phyloP scores from a whole-genome alignment of 1,140 invertebrate species.

The Drosophila trapezifrons region DNA sequence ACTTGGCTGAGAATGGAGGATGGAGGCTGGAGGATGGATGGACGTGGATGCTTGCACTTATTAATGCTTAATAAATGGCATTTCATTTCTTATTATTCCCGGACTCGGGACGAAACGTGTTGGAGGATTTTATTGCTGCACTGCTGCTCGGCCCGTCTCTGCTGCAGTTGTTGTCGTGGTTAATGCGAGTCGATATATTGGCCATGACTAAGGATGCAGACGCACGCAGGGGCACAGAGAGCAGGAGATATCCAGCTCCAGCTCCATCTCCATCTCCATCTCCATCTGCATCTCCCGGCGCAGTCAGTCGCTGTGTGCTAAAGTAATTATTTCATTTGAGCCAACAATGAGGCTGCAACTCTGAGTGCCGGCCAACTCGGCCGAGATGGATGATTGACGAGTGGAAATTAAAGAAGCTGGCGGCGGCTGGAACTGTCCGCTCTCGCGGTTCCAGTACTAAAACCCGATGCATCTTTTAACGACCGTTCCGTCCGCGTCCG shows the following conservation, averaged over 20 bases:
- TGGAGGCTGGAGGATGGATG: conserved; percentile 61
- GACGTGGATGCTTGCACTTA: conserved; percentile 78
- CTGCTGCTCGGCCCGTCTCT: conserved; percentile 5
- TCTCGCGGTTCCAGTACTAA: conserved; percentile 45
- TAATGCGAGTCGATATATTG: conserved; percentile 82
- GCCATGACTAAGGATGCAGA: conserved; percentile 78
- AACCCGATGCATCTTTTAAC: conserved; percentile 67
- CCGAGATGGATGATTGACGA: conserved; percentile 76
- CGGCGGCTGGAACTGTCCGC: conserved; percentile 54
- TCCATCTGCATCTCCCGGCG: conserved; percentile 10
- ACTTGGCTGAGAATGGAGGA: conserved; percentile 38
- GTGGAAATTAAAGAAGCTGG: conserved; percentile 80
- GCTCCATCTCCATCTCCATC: background rate
- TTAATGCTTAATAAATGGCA: conserved; percentile 84
- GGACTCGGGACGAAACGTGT: conserved; percentile 71
- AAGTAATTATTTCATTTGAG: conserved; percentile 83
- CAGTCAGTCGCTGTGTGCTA: conserved; percentile 69
- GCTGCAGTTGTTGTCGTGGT: conserved; percentile 58
- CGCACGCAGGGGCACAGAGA: conserved; percentile 31
- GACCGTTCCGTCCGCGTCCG: conserved; percentile 53
- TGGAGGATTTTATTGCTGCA: conserved; percentile 72
- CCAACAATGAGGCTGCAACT: conserved; percentile 82
- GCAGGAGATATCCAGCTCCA: conserved; percentile 14
- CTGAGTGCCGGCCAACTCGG: conserved; percentile 48
- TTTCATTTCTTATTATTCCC: conserved; percentile 84